A percentile compares a stretch with the other conserved stretches of the same genome.
Evolutionary conservation across 2,888 invertebrate genomes (phyloP).

Genomic region (Tachina grossa): DNA sequence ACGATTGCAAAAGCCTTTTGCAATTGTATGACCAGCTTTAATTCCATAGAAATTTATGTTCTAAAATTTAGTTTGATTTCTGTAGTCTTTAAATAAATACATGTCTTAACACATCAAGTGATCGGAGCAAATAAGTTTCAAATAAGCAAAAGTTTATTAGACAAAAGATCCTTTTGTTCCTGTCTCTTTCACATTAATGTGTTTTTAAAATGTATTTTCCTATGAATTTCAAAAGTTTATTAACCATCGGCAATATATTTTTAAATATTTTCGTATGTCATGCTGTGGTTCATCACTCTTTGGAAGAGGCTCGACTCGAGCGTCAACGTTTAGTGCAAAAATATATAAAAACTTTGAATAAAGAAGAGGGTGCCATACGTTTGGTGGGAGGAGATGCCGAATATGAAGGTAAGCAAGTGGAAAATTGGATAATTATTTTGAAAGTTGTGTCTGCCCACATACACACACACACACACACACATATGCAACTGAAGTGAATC

Average conservation of each 20-base stretch:
- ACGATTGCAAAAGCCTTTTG: conserved; percentile 67
- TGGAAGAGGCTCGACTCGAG: conserved; percentile 80
- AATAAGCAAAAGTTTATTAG: neutral
- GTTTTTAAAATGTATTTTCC: conserved; percentile 19
- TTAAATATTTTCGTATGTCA: conserved; percentile 21
- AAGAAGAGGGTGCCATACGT: conserved; percentile 89
- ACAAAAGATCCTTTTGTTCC: neutral
- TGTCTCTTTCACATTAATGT: neutral
- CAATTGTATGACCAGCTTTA: conserved; percentile 65
- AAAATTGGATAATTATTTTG: neutral
- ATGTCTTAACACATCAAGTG: conserved; percentile 28
- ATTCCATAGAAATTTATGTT: conserved; percentile 55
- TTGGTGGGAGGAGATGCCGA: conserved; percentile 87
- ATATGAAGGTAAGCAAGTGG: conserved; percentile 87
- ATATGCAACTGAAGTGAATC: no score
- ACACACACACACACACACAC: neutral
- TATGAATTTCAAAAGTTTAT: conserved; percentile 6
- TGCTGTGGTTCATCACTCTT: conserved; percentile 76
- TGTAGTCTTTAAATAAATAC: conserved; percentile 67
- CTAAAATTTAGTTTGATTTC: conserved; percentile 65
- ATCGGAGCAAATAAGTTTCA: neutral
- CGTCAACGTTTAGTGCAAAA: conserved; percentile 86
- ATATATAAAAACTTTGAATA: conserved; percentile 87
- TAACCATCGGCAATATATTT: neutral
- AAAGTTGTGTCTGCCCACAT: no score